Evolutionary conservation across 1,140 invertebrate genomes (phyloP).

Genomic region (Gyrodactylus bullatarudis): DNA sequence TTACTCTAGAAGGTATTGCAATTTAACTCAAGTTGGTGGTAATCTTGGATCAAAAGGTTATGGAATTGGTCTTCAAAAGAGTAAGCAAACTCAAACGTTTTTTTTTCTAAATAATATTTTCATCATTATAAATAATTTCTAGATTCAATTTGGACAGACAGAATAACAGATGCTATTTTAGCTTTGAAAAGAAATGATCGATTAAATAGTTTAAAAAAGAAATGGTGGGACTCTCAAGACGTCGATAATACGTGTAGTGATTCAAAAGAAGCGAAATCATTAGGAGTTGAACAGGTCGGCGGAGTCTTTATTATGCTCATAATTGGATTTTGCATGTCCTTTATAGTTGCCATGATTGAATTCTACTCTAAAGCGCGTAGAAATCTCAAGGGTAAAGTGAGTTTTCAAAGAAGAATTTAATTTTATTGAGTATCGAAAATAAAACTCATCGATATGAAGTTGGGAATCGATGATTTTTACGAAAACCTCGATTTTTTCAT

Average conservation of each 20-base stretch:
- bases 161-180: not conserved
- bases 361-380: conserved; percentile 44
- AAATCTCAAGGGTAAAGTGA: not conserved
- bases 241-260: conserved; percentile 1
- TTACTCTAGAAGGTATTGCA: conserved; percentile 65
- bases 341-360: conserved; percentile 59
- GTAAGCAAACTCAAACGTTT: conserved; percentile 11
- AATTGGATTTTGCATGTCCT: conserved; percentile 51
- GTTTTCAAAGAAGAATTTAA: not conserved
- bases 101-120: not conserved
- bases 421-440: too few relatives aligned
- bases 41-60: conserved; percentile 55
- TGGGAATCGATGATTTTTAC: too few relatives aligned
- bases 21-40: conserved; percentile 82
- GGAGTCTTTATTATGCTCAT: conserved; percentile 81
- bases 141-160: not conserved
- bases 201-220: not conserved
- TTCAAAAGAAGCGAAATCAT: conserved; percentile 31
- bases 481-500: too few relatives aligned
- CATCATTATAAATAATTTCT: not conserved
- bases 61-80: conserved; percentile 27
- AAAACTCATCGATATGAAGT: too few relatives aligned
- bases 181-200: not conserved
- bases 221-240: not conserved
- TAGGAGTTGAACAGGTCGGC: conserved; percentile 63